These are phyloP conservation scores for Cydia fagiglandana DNA, from an alignment of 1,140 invertebrate species.

Conservation along the genomic window DNA sequence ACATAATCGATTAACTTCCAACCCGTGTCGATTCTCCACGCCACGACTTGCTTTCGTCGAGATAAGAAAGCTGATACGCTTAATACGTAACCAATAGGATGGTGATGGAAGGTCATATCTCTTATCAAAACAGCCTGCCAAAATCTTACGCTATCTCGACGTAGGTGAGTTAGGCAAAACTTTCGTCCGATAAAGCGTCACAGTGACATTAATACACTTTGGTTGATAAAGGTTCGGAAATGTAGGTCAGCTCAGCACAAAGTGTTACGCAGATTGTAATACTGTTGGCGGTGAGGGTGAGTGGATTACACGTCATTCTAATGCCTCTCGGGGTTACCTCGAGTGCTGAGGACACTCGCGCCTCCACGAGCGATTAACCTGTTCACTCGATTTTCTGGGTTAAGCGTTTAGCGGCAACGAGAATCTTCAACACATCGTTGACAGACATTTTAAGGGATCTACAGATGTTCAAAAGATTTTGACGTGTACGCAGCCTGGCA, in stretches of 20 bases:
- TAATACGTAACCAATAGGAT: slow-evolving; percentile 1
- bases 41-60: not conserved
- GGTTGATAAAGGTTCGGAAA: slow-evolving; percentile 7
- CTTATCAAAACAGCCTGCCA: not conserved
- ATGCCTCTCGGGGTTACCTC: not conserved
- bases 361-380: slow-evolving; percentile 22
- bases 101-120: slow-evolving; percentile 23
- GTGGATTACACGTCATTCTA: slow-evolving; percentile 24
- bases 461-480: not conserved
- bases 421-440: slow-evolving; percentile 2
- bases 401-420: not conserved
- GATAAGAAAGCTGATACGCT: slow-evolving; percentile 21
- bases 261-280: not conserved
- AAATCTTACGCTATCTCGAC: slow-evolving; percentile 5
- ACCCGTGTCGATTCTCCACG: slow-evolving; percentile 10
- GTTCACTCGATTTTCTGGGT: slow-evolving; percentile 2
- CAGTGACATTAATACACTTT: slow-evolving; percentile 19
- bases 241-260: slow-evolving; percentile 11
- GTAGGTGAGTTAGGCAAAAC: not conserved
- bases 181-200: slow-evolving; percentile 10
- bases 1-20: slow-evolving; percentile 25
- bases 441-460: slow-evolving; percentile 1
- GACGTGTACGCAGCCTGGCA: not conserved
- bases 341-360: slow-evolving; percentile 8
- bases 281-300: not conserved